These are phyloP conservation scores for Hydropsyche betteni DNA, from an alignment of 2,888 invertebrate genomes.

Conservation along the genomic window DNA sequence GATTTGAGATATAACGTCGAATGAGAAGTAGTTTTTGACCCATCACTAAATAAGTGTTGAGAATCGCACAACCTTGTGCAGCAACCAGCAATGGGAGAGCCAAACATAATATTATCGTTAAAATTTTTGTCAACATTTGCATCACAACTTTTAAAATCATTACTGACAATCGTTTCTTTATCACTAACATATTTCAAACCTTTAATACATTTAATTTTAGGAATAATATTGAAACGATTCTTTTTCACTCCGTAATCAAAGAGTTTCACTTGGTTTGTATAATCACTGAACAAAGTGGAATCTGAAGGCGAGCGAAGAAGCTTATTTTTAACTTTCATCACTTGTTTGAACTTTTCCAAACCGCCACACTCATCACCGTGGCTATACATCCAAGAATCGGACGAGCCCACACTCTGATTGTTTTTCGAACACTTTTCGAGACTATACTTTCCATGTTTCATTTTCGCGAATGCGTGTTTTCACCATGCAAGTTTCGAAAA, in stretches of 20 bases:
- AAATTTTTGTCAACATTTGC: slow-evolving; percentile 28
- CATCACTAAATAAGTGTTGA: not conserved
- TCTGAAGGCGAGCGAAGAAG: slow-evolving; percentile 62
- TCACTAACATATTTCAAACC: slow-evolving; percentile 10
- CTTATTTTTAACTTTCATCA: slow-evolving; percentile 52
- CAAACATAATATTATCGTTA: slow-evolving; percentile 49
- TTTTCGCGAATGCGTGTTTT: slow-evolving; percentile 55
- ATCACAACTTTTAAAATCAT: not conserved
- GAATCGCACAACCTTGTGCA: slow-evolving; percentile 24
- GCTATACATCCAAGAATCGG: slow-evolving; percentile 65
- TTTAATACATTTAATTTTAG: slow-evolving; percentile 37
- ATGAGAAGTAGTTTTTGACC: not conserved
- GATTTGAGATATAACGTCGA: not conserved
- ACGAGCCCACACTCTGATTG: slow-evolving; percentile 63
- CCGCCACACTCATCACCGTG: slow-evolving; percentile 40
- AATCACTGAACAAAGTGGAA: slow-evolving; percentile 66
- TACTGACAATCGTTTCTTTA: slow-evolving; percentile 21
- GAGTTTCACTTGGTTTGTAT: slow-evolving; percentile 63
- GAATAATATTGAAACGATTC: slow-evolving; percentile 48
- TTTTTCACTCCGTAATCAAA: slow-evolving; percentile 60
- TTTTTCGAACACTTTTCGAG: slow-evolving; percentile 62
- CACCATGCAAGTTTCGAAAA: slow-evolving; percentile 59
- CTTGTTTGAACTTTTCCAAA: slow-evolving; percentile 54
- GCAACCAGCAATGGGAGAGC: slow-evolving; percentile 35
- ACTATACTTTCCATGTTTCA: slow-evolving; percentile 68